These are phyloP conservation scores for Buathra laborator DNA, from an alignment of 2,888 invertebrate genomes.

Conservation along the genomic window DNA sequence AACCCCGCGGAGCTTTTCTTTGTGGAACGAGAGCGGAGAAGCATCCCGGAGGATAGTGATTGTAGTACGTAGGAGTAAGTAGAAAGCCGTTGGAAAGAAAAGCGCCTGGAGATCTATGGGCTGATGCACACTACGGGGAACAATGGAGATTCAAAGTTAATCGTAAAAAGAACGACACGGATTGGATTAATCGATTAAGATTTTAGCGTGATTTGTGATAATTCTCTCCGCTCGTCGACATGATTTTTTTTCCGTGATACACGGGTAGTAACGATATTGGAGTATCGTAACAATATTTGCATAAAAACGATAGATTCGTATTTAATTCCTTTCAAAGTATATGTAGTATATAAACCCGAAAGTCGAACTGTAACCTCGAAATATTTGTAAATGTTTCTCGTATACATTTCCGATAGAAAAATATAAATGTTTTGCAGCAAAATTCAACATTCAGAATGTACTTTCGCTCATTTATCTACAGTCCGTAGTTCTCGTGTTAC, in stretches of 20 bases:
- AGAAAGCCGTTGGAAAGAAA: conserved; percentile 9
- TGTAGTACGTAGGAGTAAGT: background rate
- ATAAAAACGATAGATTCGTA: background rate
- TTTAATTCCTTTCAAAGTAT: background rate
- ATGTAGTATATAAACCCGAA: too few species aligned
- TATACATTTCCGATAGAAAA: too few species aligned
- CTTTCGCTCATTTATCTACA: too few species aligned
- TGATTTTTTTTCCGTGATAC: background rate
- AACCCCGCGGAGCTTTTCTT: conserved; percentile 35
- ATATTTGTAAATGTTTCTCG: too few species aligned
- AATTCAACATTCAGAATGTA: too few species aligned
- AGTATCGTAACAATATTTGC: background rate
- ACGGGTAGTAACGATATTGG: background rate
- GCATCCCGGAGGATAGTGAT: background rate
- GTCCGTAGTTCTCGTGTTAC: too few species aligned
- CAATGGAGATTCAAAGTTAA: conserved; percentile 6
- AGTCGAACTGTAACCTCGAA: too few species aligned
- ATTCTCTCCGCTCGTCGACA: background rate
- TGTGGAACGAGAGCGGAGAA: conserved; percentile 15
- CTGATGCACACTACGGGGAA: background rate
- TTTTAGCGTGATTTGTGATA: background rate
- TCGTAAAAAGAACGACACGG: background rate
- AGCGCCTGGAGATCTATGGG: conserved; percentile 1
- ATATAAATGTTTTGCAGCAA: too few species aligned
- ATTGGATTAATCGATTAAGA: background rate